phyloP scores from a whole-genome alignment of 2,113 vertebrate species.

The Sceloporus undulatus region DNA sequence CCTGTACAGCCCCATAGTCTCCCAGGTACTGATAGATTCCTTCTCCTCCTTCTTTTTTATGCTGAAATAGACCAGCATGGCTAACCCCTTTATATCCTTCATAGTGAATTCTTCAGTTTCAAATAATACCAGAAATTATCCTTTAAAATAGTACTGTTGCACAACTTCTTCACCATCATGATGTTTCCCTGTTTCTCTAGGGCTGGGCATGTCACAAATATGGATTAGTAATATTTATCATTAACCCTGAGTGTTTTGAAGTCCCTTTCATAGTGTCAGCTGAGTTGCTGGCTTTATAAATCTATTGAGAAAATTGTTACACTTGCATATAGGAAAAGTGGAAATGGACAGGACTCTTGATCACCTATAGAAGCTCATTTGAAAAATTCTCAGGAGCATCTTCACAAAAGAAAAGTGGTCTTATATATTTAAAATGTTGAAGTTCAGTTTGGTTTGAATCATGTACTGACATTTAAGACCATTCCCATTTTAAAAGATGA shows the following conservation, averaged over 20 bases:
- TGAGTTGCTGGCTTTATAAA: not conserved
- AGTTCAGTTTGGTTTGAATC: conserved; percentile 41
- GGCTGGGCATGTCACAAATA: not conserved
- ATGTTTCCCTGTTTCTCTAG: not conserved
- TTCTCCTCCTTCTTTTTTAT: no score
- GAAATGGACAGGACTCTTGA: not conserved
- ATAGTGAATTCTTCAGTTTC: not conserved
- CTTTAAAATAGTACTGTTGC: not conserved
- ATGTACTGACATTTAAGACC: conserved; percentile 31
- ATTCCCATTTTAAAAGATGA: conserved; percentile 18
- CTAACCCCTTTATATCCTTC: not conserved
- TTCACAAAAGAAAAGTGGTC: not conserved
- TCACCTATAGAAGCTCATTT: not conserved
- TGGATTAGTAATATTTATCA: not conserved
- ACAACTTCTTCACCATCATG: not conserved
- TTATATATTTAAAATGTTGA: conserved; percentile 25
- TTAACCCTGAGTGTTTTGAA: not conserved
- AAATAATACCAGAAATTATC: not conserved
- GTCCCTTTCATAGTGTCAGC: not conserved
- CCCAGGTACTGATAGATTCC: no score
- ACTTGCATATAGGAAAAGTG: not conserved
- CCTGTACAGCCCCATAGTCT: no score
- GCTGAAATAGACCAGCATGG: no score
- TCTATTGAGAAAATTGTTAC: not conserved
- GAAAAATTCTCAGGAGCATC: conserved; percentile 6